A percentile compares a stretch with the other conserved stretches of the same genome.
These are phyloP conservation scores for Acanthosepion pharaonis DNA, from an alignment of 2,888 invertebrate species.

Conservation along the genomic window DNA sequence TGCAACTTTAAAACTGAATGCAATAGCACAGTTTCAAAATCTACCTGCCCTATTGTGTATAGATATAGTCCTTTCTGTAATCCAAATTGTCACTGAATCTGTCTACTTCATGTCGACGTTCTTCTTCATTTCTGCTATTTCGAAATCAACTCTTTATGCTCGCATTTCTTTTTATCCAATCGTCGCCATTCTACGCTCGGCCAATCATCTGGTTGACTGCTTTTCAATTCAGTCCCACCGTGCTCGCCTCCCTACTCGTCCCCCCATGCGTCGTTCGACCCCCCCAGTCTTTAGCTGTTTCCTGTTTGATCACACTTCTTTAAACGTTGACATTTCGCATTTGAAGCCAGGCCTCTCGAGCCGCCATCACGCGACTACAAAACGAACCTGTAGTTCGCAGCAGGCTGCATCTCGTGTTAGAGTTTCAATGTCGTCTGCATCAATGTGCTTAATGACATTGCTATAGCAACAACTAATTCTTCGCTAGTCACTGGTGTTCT, in stretches of 20 bases:
- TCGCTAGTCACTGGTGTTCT: neutral
- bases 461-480: neutral
- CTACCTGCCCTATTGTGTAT: no score
- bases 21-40: no score
- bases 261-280: neutral
- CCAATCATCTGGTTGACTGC: neutral
- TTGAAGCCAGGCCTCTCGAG: neutral
- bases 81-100: neutral
- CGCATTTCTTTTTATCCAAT: neutral
- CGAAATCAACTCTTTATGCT: neutral
- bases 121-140: neutral
- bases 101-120: neutral
- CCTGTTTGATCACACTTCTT: conserved; percentile 6
- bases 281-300: neutral
- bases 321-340: conserved; percentile 20
- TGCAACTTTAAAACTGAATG: no score
- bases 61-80: neutral
- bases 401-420: neutral
- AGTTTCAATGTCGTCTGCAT: neutral
- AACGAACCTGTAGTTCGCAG: neutral
- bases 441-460: neutral
- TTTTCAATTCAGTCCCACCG: neutral
- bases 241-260: neutral
- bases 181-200: neutral
- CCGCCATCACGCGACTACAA: neutral